Evolutionary conservation across 1,140 invertebrate genomes (phyloP), one percentile per base, ranked within the genome.

Genomic region (Drosophila willistoni): DNA sequence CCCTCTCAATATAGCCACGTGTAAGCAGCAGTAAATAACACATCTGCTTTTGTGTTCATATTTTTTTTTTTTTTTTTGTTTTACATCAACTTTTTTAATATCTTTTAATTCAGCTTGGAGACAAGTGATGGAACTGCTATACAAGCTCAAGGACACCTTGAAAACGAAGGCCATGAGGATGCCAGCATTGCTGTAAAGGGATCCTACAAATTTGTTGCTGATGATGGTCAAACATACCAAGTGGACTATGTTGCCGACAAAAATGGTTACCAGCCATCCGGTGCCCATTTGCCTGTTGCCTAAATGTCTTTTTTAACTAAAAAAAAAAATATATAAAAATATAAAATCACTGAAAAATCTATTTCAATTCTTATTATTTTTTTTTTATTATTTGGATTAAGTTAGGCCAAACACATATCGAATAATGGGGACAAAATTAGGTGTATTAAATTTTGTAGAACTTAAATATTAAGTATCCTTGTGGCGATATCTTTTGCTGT

Each of bases 231-330:
- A 14, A 71, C 64, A 44, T 77, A 74, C 64, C 34, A 19, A 3
- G 60, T 91, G 33, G 79, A 7, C 67, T 91, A 91, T 60, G 0
- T 80, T 25, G 89, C 89, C 41, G 86, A 90, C 56, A 70, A 90
- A 90, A 95, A 96, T 73, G 96, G 96, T 25, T 96, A 95, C 93
- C 95, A 94, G 68, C 95, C 95, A 9, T 60, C 92, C 66, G 94
- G 94, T 13, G 94, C 92, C 17, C 94, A 95, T 91, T 75, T 95
- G 14, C 91, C 91, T 29, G 78, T 90, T 33, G 95, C 95, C n/a
- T 77, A 85, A 9, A 44, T 9, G 33, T 75, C 65, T 19, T 0
- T 39, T 1, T 39, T 13, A 12, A 39, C 36, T 12, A 13, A 39
- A 39, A 39, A 39, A 3, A 4, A 3, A 13, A 13, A 13, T 83